phyloP scores from a whole-genome alignment of 2,888 invertebrate species.

The Xanthorhoe designata region DNA sequence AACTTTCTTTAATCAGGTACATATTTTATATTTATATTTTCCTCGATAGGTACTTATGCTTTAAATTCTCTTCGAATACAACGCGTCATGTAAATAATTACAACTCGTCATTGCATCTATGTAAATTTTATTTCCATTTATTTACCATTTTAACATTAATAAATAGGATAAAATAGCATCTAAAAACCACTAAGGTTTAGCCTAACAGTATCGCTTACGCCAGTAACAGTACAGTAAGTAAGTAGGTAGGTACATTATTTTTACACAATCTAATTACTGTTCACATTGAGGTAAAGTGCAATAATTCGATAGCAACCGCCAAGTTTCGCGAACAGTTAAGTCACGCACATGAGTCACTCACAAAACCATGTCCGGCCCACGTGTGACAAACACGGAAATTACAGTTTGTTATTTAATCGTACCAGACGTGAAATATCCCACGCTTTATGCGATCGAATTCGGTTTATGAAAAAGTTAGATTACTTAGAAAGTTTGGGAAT shows the following conservation, averaged over 20 bases:
- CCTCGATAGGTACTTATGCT: background rate
- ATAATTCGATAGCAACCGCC: constrained; percentile 17
- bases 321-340: constrained; percentile 33
- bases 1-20: too few relatives aligned
- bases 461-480: background rate
- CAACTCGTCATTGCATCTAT: background rate
- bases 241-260: too few relatives aligned
- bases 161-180: too few relatives aligned
- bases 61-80: background rate
- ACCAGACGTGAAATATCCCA: background rate
- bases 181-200: too few relatives aligned
- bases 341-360: constrained; percentile 28
- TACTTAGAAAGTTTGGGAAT: background rate
- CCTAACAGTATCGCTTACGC: too few relatives aligned
- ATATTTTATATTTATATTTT: too few relatives aligned
- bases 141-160: too few relatives aligned
- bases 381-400: constrained; percentile 23
- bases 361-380: constrained; percentile 5
- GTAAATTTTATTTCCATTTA: too few relatives aligned
- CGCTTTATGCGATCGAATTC: background rate
- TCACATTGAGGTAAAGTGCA: constrained; percentile 14
- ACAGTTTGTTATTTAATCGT: constrained; percentile 10
- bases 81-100: background rate
- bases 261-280: too few relatives aligned
- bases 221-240: too few relatives aligned